These are phyloP conservation scores for Pterois miles DNA, from an alignment of 2,797 vertebrate genomes.

Conservation along the genomic window DNA sequence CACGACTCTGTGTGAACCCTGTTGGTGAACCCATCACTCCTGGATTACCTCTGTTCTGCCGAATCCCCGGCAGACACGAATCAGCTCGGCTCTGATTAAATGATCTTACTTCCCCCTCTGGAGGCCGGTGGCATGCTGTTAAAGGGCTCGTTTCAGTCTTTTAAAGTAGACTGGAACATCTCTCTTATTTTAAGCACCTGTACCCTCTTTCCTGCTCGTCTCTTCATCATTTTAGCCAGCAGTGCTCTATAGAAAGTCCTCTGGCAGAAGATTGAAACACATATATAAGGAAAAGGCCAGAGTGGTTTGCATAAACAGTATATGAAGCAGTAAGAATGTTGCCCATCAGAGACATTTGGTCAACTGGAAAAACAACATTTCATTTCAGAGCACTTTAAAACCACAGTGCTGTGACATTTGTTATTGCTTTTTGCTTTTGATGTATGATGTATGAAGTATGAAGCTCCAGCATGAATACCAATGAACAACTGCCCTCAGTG, in stretches of 20 bases:
- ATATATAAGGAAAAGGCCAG: neutral
- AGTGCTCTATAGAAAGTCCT: neutral
- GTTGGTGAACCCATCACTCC: constrained; percentile 18
- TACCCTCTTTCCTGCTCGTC: neutral
- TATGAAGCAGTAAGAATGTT: neutral
- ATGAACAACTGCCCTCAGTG: constrained; percentile 1
- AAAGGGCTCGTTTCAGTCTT: constrained; percentile 4
- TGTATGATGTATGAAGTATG: neutral
- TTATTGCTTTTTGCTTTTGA: neutral
- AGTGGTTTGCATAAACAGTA: neutral
- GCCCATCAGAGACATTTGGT: neutral
- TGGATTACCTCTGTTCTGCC: constrained; percentile 14
- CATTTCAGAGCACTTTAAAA: neutral
- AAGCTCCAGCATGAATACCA: constrained; percentile 22
- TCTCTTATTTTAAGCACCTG: neutral
- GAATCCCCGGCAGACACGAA: constrained; percentile 18
- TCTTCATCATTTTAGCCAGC: neutral
- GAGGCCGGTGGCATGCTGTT: neutral
- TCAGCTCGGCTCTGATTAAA: constrained; percentile 5
- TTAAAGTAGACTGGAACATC: neutral
- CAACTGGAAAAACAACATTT: neutral
- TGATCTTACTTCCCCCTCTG: constrained; percentile 27
- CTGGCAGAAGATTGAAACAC: neutral
- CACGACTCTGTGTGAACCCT: neutral
- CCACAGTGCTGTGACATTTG: neutral